These are phyloP conservation scores for Drosophila formosana DNA, from an alignment of 2,888 invertebrate genomes.

Conservation along the genomic window DNA sequence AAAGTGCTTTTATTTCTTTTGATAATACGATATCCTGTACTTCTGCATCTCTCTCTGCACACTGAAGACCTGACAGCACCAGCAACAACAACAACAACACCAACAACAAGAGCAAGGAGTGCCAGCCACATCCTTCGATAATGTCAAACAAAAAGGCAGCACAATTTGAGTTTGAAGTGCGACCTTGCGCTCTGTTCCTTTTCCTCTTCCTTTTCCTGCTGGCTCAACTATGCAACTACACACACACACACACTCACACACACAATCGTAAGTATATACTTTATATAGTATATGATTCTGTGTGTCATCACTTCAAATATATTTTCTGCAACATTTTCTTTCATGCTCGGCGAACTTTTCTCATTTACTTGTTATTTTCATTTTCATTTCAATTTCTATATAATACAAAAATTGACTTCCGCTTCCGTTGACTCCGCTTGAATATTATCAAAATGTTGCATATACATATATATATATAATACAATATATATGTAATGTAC, in stretches of 20 bases:
- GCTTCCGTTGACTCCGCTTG: conserved; percentile 65
- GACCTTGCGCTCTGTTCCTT: conserved; percentile 59
- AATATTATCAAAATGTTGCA: conserved; percentile 48
- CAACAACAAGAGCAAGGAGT: conserved; percentile 15
- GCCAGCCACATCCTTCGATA: conserved; percentile 59
- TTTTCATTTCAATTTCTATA: conserved; percentile 73
- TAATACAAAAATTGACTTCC: conserved; percentile 67
- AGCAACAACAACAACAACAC: conserved; percentile 33
- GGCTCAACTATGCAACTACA: conserved; percentile 41
- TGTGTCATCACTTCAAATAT: conserved; percentile 41
- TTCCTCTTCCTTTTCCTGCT: conserved; percentile 18
- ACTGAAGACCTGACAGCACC: conserved; percentile 32
- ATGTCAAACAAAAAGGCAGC: conserved; percentile 73
- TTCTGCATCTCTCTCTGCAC: conserved; percentile 42
- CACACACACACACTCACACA: conserved; percentile 1
- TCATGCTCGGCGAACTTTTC: conserved; percentile 64
- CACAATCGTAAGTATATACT: background rate
- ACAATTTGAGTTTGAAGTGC: conserved; percentile 72
- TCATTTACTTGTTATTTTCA: conserved; percentile 64
- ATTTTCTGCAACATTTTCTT: conserved; percentile 72
- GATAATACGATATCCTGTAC: conserved; percentile 49
- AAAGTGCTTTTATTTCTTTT: conserved; percentile 65
- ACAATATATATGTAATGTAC: background rate
- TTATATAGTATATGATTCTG: conserved; percentile 20
- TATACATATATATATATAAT: background rate